These are phyloP conservation scores for Cranoglanis bouderius DNA, from an alignment of 2,113 vertebrate genomes.

Conservation along the genomic window DNA sequence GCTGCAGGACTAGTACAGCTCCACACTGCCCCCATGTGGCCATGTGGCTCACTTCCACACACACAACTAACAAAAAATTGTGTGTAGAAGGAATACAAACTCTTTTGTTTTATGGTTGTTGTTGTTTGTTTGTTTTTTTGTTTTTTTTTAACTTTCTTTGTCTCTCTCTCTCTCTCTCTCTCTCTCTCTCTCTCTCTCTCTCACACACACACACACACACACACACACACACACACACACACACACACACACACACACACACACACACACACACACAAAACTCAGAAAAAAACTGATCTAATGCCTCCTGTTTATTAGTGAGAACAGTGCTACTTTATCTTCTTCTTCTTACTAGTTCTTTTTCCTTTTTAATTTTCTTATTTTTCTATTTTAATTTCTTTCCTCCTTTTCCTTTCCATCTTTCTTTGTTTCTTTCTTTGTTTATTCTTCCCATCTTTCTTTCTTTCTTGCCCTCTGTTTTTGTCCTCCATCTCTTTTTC, in stretches of 20 bases:
- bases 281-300: not conserved
- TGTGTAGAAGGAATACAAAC: not conserved
- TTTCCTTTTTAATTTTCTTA: no score
- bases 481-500: not conserved
- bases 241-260: not conserved
- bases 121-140: no score
- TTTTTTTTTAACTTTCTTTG: not conserved
- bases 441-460: not conserved
- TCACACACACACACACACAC: conserved; percentile 1
- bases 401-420: no score
- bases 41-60: not conserved
- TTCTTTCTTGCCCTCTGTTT: not conserved
- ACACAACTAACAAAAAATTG: not conserved
- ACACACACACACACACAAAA: not conserved
- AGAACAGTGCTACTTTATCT: not conserved
- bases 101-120: no score
- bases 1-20: conserved; percentile 12
- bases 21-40: conserved; percentile 49
- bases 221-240: not conserved
- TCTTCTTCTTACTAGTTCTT: not conserved
- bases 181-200: not conserved
- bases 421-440: not conserved
- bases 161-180: not conserved
- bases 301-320: not conserved
- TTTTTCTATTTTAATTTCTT: no score